Evolutionary conservation across 2,888 invertebrate species (phyloP), one percentile per base, ranked within the genome.

Genomic region (Halocaridina rubra): DNA sequence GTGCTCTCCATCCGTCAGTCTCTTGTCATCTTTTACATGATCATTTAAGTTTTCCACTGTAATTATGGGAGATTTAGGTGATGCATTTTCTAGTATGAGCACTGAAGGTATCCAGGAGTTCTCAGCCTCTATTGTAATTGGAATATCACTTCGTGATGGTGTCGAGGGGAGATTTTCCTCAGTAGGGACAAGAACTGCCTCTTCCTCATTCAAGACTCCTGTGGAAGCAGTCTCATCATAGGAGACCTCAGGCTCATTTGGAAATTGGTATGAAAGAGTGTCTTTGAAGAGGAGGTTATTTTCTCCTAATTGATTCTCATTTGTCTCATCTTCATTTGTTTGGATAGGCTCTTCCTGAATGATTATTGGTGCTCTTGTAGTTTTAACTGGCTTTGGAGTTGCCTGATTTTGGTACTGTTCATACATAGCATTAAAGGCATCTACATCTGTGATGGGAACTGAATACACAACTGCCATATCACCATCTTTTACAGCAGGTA

Each of bases 381-480:
- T 53, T n/a, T 74, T 79, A n/a, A 77, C 29, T 4, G 77, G 32
- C 13, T 69, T 46, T 10, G 27, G 27, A n/a, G 75, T 59, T 33
- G 84, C 84, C 64, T 80, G 79, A 32, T 59, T n/a, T 64, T 88
- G 88, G 76, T 86, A 88, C n/a, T 81, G 53, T 22, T 84, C 76
- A 61, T 88, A 88, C 88, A 88, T 88, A 24, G 82, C 69, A 53
- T 88, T 84, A 74, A 88, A 88, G 4, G 82, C 86, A n/a, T 88
- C 84, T 30, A 78, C 86, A 53, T 88, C 76, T 10, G 86, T 88
- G 69, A 88, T 88, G 0, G 88, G 88, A 22, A 88, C 78, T 1
- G 86, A 84, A 59, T 88, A 88, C 30, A 88, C 88, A 24, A 88
- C 81, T 1, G 80, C 86, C 10, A 71, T 88, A 71, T 86, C 80